These are phyloP conservation scores for Hartigia nigra DNA, from an alignment of 2,888 invertebrate species.

Conservation along the genomic window DNA sequence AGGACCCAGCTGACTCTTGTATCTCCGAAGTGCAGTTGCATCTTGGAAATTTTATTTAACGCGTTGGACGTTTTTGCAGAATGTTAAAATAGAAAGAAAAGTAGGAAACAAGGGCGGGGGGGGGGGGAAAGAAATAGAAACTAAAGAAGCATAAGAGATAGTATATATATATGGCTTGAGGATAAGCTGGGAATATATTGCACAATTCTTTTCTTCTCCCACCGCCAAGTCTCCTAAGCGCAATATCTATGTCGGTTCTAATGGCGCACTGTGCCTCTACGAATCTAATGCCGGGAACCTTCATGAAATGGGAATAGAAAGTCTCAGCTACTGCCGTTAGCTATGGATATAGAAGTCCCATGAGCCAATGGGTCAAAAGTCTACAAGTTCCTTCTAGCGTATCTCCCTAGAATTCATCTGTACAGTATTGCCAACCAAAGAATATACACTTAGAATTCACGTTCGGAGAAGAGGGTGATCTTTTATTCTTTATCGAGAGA, in stretches of 20 bases:
- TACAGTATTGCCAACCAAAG: not conserved
- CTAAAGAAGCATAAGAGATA: not conserved
- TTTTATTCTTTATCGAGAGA: too few relatives aligned
- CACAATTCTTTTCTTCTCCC: not conserved
- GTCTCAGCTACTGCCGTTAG: constrained; percentile 15
- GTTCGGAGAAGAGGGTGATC: not conserved
- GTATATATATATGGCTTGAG: not conserved
- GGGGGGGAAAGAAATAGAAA: not conserved
- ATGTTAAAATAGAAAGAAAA: not conserved
- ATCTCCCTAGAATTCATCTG: not conserved
- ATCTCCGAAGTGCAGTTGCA: not conserved
- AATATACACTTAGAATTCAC: not conserved
- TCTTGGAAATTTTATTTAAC: not conserved
- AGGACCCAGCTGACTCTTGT: constrained; percentile 36
- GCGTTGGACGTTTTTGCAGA: not conserved
- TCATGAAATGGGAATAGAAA: constrained; percentile 35
- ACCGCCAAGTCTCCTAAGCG: not conserved
- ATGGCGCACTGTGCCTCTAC: not conserved
- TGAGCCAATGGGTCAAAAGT: not conserved
- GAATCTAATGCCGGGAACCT: constrained; percentile 1
- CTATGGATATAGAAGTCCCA: not conserved
- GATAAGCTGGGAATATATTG: not conserved
- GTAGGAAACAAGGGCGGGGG: not conserved
- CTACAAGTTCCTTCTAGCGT: not conserved
- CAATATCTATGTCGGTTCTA: not conserved